Percentiles rank a stretch among this genome's conserved stretches.
Evolutionary conservation across 1,140 invertebrate species (phyloP).

Genomic region (Delia radicum): DNA sequence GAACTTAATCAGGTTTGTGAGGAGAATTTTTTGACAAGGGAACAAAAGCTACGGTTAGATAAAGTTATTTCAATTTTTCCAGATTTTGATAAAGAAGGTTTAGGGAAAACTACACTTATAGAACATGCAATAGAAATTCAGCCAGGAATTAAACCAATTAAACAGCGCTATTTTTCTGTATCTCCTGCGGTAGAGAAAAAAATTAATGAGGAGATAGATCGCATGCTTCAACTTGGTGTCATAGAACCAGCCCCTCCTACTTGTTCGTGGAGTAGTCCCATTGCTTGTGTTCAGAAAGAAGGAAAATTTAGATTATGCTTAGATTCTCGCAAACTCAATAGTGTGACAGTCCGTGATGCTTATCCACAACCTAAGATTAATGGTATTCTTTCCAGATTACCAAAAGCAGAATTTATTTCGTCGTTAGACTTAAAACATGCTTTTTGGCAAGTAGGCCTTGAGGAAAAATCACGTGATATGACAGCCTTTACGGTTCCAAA

Average conservation of each 20-base stretch:
- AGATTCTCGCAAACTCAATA: too few species aligned
- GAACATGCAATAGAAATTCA: constrained; percentile 19
- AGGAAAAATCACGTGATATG: too few species aligned
- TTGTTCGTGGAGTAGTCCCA: constrained; percentile 18
- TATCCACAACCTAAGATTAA: too few species aligned
- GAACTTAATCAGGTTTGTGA: background rate
- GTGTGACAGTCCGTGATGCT: too few species aligned
- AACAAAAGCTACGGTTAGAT: background rate
- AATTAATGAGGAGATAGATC: constrained; percentile 18
- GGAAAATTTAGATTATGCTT: too few species aligned
- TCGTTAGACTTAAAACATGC: too few species aligned
- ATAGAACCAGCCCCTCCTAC: constrained; percentile 12
- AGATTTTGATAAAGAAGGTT: background rate
- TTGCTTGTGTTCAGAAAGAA: too few species aligned
- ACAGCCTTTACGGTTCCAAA: too few species aligned
- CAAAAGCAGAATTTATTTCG: too few species aligned
- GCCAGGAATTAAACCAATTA: constrained; percentile 10
- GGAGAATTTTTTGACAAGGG: background rate
- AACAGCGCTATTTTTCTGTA: constrained; percentile 20
- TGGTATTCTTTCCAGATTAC: too few species aligned
- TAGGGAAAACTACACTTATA: constrained; percentile 1
- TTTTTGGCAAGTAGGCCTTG: too few species aligned
- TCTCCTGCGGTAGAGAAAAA: constrained; percentile 21
- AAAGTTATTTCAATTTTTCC: background rate
- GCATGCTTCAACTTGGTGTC: background rate